Evolutionary conservation across 2,113 vertebrate genomes (phyloP).

Genomic region (Centropus bengalensis): DNA sequence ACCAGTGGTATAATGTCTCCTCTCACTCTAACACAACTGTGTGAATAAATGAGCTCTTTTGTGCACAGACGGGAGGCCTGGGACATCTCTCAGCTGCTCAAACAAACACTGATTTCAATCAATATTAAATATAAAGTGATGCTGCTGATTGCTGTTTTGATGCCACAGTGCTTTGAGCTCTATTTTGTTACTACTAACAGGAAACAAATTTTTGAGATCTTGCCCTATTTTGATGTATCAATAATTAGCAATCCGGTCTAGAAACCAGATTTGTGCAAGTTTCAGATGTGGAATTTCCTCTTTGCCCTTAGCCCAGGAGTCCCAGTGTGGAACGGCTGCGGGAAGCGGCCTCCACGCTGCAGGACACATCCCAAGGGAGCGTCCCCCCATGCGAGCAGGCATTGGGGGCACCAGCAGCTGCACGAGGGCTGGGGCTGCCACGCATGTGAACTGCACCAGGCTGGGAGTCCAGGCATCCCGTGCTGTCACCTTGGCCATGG

Average conservation of each 20-base stretch:
- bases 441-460: neutral
- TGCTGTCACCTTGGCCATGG: neutral
- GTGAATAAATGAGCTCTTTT: neutral
- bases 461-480: neutral
- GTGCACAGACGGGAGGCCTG: neutral
- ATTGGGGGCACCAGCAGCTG: neutral
- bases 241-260: neutral
- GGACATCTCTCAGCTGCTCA: neutral
- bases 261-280: neutral
- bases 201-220: neutral
- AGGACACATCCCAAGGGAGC: neutral
- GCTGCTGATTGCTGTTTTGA: neutral
- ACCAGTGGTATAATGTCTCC: neutral
- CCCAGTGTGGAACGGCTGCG: neutral
- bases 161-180: neutral
- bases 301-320: neutral
- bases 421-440: neutral
- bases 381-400: neutral
- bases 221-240: neutral
- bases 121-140: neutral
- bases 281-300: neutral
- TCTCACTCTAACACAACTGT: neutral
- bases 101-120: neutral
- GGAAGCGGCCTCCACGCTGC: neutral
- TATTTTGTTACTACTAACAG: neutral